Percentiles rank a stretch among this genome's conserved stretches.
These are phyloP conservation scores for Morone chrysops DNA, from an alignment of 2,113 vertebrate genomes.

Conservation along the genomic window DNA sequence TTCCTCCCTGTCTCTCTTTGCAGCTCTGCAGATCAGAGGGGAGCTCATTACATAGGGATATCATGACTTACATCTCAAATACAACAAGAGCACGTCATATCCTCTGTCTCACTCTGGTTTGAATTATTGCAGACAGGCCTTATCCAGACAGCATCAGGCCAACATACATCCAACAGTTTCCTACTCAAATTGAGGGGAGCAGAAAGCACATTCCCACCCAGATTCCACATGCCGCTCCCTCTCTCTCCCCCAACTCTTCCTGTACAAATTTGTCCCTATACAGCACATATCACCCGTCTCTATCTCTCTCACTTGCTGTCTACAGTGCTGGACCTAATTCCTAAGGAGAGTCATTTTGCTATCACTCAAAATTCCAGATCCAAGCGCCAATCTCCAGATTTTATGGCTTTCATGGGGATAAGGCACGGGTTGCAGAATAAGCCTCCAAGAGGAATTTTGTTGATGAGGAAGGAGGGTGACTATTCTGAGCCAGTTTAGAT, in stretches of 20 bases:
- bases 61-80: slow-evolving; percentile 53
- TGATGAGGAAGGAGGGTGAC: slow-evolving; percentile 49
- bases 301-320: slow-evolving; percentile 9
- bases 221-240: slow-evolving; percentile 24
- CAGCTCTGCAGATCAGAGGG: slow-evolving; percentile 58
- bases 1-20: not conserved
- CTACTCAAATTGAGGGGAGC: slow-evolving; percentile 48
- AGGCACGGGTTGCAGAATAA: slow-evolving; percentile 68
- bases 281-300: not conserved
- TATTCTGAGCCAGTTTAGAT: slow-evolving; percentile 65
- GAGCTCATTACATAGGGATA: slow-evolving; percentile 62
- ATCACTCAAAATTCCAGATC: slow-evolving; percentile 78
- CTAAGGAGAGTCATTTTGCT: slow-evolving; percentile 72
- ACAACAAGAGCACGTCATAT: slow-evolving; percentile 54
- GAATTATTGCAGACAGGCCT: slow-evolving; percentile 70
- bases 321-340: slow-evolving; percentile 59
- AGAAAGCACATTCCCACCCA: slow-evolving; percentile 33
- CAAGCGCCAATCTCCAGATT: slow-evolving; percentile 74
- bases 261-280: slow-evolving; percentile 11
- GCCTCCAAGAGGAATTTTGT: slow-evolving; percentile 70
- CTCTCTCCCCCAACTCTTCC: slow-evolving; percentile 1
- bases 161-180: slow-evolving; percentile 59
- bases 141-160: slow-evolving; percentile 72
- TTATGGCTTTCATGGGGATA: slow-evolving; percentile 77
- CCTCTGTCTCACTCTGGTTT: slow-evolving; percentile 60